Percentiles rank a stretch among this genome's conserved stretches.
These are phyloP conservation scores for Pseudoips prasinana DNA, from an alignment of 2,888 invertebrate species.

Conservation along the genomic window DNA sequence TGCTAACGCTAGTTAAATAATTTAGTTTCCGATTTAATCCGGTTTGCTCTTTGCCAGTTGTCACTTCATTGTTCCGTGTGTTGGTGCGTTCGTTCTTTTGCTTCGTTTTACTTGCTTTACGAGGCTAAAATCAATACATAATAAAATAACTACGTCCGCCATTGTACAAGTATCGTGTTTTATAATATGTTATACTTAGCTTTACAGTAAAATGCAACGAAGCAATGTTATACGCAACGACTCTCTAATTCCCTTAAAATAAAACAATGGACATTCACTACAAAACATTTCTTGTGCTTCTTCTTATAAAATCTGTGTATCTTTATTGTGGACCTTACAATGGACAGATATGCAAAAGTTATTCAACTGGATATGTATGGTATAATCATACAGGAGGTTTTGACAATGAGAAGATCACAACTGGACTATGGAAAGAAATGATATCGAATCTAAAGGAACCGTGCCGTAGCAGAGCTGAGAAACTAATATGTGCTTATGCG, in stretches of 20 bases:
- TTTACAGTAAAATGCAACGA: constrained; percentile 64
- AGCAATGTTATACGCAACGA: constrained; percentile 51
- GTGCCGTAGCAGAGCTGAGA: constrained; percentile 94
- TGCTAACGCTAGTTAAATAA: no score
- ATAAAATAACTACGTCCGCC: constrained; percentile 65
- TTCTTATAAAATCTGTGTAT: constrained; percentile 68
- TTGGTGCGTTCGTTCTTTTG: constrained; percentile 3
- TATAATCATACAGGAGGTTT: constrained; percentile 88
- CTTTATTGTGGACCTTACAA: constrained; percentile 94
- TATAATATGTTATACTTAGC: constrained; percentile 41
- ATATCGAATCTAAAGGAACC: constrained; percentile 90
- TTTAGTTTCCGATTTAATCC: no score
- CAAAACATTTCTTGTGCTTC: constrained; percentile 60
- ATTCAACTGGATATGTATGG: constrained; percentile 88
- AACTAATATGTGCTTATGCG: constrained; percentile 94
- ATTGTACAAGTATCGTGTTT: constrained; percentile 62
- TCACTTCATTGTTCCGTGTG: constrained; percentile 28
- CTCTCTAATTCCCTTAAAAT: constrained; percentile 48
- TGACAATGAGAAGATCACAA: constrained; percentile 92
- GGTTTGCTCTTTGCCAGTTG: no score
- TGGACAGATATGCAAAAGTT: constrained; percentile 90
- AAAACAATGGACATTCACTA: constrained; percentile 59
- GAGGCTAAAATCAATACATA: constrained; percentile 68
- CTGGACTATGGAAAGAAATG: constrained; percentile 93
- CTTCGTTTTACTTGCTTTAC: constrained; percentile 21